Conservation (phyloP, 2,113 vertebrate genomes). For the Xiphias gladius region DNA sequence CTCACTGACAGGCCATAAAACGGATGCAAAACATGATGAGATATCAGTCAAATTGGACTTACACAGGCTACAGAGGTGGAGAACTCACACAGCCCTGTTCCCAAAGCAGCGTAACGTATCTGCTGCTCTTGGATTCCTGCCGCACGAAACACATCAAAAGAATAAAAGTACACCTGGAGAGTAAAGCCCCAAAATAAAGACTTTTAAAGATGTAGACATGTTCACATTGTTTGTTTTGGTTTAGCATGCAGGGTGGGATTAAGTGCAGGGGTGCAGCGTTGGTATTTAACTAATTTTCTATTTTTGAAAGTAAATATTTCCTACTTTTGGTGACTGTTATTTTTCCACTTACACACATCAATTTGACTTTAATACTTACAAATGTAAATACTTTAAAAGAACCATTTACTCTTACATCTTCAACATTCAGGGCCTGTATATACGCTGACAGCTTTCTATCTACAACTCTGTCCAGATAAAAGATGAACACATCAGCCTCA, state of each 20-base stretch:
- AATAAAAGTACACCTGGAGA: constrained; percentile 89
- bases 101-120: constrained; percentile 83
- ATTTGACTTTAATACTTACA: not conserved
- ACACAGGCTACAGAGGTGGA: constrained; percentile 82
- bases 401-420: not conserved
- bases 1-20: not conserved
- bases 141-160: constrained; percentile 83
- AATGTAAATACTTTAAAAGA: not conserved
- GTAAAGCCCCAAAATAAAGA: not conserved
- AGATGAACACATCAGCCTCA: not conserved
- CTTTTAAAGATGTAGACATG: not conserved
- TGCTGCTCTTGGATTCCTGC: constrained; percentile 83
- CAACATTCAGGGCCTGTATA: not conserved
- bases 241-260: not conserved
- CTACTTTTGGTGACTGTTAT: no score
- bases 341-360: no score
- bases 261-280: not conserved
- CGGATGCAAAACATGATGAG: not conserved
- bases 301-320: not conserved
- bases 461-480: not conserved
- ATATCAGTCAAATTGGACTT: constrained; percentile 65
- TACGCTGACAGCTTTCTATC: no score
- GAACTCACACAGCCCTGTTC: constrained; percentile 84
- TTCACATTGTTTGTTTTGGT: not conserved
- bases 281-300: not conserved